Percentiles rank a stretch among this genome's conserved stretches.
Evolutionary conservation across 1,140 invertebrate species (phyloP).

Genomic region (Pomacea maculata): DNA sequence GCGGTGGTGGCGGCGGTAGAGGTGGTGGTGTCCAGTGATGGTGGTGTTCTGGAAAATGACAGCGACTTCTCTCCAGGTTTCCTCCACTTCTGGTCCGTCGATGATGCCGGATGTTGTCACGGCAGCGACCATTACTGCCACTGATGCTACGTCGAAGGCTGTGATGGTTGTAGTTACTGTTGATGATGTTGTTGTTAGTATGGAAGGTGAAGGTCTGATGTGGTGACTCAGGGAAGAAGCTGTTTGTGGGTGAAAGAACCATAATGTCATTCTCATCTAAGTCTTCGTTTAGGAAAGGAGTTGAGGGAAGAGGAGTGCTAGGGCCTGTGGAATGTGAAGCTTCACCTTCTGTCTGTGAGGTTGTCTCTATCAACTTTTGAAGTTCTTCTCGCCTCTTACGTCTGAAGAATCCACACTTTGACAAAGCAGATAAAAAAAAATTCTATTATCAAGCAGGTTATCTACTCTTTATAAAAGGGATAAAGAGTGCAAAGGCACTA

Average conservation of each 20-base stretch:
- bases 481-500: too few species aligned
- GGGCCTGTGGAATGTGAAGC: slow-evolving; percentile 18
- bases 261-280: slow-evolving; percentile 23
- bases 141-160: not conserved
- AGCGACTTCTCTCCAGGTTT: slow-evolving; percentile 1
- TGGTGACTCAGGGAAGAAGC: not conserved
- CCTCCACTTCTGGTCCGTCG: not conserved
- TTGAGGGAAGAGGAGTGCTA: not conserved
- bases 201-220: not conserved
- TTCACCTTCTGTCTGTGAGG: slow-evolving; percentile 21
- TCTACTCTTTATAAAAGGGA: too few species aligned
- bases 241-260: slow-evolving; percentile 22
- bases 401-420: slow-evolving; percentile 41
- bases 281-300: slow-evolving; percentile 4
- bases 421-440: not conserved
- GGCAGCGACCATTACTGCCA: not conserved
- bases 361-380: slow-evolving; percentile 29
- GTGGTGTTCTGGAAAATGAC: slow-evolving; percentile 2
- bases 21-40: slow-evolving; percentile 15
- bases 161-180: slow-evolving; percentile 6
- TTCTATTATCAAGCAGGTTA: not conserved
- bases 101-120: not conserved
- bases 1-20: slow-evolving; percentile 3
- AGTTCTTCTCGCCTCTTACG: slow-evolving; percentile 35
- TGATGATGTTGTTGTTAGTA: slow-evolving; percentile 21